Percentiles rank a stretch among this genome's conserved stretches.
Conservation (phyloP, 2,888 invertebrate species). For the Gastracanthus pulcherrimus region DNA sequence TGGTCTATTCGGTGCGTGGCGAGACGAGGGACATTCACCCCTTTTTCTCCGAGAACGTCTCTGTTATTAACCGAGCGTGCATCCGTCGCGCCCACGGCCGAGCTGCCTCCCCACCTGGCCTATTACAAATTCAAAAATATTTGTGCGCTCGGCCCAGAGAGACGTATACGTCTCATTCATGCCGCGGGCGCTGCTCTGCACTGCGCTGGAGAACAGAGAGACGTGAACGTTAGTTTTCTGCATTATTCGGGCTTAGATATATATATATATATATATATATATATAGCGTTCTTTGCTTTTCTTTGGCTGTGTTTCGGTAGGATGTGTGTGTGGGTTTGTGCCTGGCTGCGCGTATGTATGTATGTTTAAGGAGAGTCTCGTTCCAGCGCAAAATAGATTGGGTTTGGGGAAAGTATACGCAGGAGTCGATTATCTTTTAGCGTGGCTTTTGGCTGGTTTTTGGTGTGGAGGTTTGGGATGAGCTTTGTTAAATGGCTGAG, state of each 20-base stretch:
- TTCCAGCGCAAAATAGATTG: conserved; percentile 43
- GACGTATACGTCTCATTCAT: too few species aligned
- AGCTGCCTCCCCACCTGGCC: conserved; percentile 68
- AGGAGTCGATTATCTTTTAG: conserved; percentile 29
- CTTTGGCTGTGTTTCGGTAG: not conserved
- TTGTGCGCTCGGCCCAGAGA: conserved; percentile 63
- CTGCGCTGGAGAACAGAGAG: not conserved
- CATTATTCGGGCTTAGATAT: not conserved
- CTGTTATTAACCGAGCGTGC: conserved; percentile 67
- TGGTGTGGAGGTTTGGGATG: too few species aligned
- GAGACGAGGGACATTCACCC: conserved; percentile 5
- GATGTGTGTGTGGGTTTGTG: not conserved
- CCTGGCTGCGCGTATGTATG: not conserved
- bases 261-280: too few species aligned
- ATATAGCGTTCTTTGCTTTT: not conserved
- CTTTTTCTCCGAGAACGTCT: conserved; percentile 1
- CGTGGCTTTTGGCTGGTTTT: conserved; percentile 2
- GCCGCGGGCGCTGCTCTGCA: not conserved
- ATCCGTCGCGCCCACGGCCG: conserved; percentile 64
- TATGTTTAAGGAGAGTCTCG: too few species aligned
- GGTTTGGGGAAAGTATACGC: conserved; percentile 19
- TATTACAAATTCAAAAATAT: conserved; percentile 73
- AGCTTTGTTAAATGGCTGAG: too few species aligned
- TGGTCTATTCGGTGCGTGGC: too few species aligned
- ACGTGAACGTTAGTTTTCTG: not conserved